A percentile compares a stretch with the other conserved stretches of the same genome.
Evolutionary conservation across 2,888 invertebrate species (phyloP).

Genomic region (Caradrina clavipalpis): DNA sequence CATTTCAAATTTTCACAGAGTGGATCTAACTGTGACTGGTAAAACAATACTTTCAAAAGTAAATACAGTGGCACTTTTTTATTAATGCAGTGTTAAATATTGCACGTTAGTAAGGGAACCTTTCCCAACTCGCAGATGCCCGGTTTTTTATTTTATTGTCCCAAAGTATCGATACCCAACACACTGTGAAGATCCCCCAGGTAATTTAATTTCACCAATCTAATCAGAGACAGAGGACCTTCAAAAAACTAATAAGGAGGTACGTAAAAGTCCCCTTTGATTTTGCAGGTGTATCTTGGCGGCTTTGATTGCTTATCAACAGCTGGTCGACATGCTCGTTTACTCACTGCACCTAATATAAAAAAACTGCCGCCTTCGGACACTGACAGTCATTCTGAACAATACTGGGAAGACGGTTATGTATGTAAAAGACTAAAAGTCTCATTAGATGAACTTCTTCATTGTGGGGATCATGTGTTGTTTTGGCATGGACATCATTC

Average conservation of each 20-base stretch:
- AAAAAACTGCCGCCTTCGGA: constrained; percentile 37
- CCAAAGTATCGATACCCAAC: too few species aligned
- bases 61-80: too few species aligned
- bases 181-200: not conserved
- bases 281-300: constrained; percentile 41
- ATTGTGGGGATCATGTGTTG: constrained; percentile 14
- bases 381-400: constrained; percentile 23
- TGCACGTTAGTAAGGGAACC: too few species aligned
- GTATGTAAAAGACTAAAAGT: constrained; percentile 30
- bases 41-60: too few species aligned
- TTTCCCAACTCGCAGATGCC: too few species aligned
- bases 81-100: too few species aligned
- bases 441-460: constrained; percentile 16
- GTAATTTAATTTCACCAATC: not conserved
- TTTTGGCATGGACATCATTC: constrained; percentile 10
- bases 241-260: not conserved
- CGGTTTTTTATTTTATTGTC: too few species aligned
- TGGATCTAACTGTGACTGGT: too few species aligned
- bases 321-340: constrained; percentile 31
- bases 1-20: too few species aligned
- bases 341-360: constrained; percentile 26
- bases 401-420: constrained; percentile 43
- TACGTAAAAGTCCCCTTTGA: constrained; percentile 29
- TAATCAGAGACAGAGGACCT: not conserved
- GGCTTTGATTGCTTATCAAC: constrained; percentile 29